Evolutionary conservation across 2,888 invertebrate species (phyloP).

Genomic region (Oxystoma pomonae): DNA sequence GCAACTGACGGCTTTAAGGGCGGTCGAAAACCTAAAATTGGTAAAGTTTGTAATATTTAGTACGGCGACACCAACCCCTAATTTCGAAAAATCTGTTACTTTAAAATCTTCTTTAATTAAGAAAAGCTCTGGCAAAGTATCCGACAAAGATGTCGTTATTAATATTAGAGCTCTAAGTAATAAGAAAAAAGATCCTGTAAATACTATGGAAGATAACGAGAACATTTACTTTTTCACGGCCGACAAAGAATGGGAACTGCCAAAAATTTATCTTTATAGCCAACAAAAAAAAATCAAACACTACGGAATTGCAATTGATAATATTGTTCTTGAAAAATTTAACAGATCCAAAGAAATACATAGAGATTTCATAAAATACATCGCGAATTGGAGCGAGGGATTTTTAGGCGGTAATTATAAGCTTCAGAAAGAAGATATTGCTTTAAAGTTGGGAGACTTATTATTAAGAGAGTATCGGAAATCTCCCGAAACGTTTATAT

Average conservation of each 20-base stretch:
- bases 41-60: constrained; percentile 18
- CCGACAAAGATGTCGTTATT: constrained; percentile 4
- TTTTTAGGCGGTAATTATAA: constrained; percentile 29
- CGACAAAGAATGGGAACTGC: constrained; percentile 18
- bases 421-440: constrained; percentile 28
- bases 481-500: constrained; percentile 16
- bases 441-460: constrained; percentile 30
- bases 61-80: constrained; percentile 10
- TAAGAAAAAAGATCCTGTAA: constrained; percentile 11
- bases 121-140: not conserved
- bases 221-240: constrained; percentile 18
- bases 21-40: constrained; percentile 2
- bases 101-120: not conserved
- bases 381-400: constrained; percentile 29
- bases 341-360: constrained; percentile 18
- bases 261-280: constrained; percentile 26
- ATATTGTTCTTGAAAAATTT: constrained; percentile 20
- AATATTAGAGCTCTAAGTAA: constrained; percentile 14
- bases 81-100: constrained; percentile 9
- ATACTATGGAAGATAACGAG: constrained; percentile 19
- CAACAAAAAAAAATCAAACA: constrained; percentile 22
- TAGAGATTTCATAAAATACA: constrained; percentile 24
- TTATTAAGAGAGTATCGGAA: constrained; percentile 21
- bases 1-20: constrained; percentile 2
- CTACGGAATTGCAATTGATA: constrained; percentile 17